phyloP scores from a whole-genome alignment of 2,888 invertebrate genomes.

The Aleiodes alternator region DNA sequence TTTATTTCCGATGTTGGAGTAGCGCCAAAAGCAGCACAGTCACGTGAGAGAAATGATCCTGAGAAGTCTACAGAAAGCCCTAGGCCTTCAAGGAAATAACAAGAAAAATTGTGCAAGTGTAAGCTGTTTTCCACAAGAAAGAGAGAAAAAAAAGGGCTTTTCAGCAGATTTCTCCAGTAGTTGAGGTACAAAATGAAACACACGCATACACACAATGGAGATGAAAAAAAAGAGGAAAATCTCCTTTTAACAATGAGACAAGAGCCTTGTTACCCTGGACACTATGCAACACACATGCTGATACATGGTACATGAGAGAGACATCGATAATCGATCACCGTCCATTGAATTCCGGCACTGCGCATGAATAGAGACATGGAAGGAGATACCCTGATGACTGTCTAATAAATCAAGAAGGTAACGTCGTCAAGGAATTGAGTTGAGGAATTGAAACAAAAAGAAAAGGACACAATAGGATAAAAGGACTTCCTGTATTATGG shows the following conservation, averaged over 20 bases:
- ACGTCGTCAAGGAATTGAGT: not conserved
- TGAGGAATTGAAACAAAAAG: not conserved
- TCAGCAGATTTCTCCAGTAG: not conserved
- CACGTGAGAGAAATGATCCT: constrained; percentile 31
- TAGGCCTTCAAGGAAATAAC: not conserved
- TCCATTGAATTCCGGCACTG: constrained; percentile 20
- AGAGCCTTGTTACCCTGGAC: constrained; percentile 16
- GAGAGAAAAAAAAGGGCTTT: not conserved
- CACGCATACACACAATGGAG: not conserved
- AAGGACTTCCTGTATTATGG: not conserved
- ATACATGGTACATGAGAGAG: not conserved
- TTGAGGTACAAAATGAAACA: not conserved
- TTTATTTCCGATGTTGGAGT: constrained; percentile 35
- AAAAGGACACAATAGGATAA: not conserved
- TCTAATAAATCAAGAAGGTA: constrained; percentile 7
- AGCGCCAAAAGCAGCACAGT: constrained; percentile 22
- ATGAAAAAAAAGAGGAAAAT: constrained; percentile 3
- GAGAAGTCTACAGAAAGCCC: constrained; percentile 19
- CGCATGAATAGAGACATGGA: constrained; percentile 31
- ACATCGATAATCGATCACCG: constrained; percentile 39
- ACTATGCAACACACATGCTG: constrained; percentile 4
- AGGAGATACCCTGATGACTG: constrained; percentile 17
- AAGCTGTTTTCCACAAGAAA: not conserved
- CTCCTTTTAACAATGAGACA: not conserved
- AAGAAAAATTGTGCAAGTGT: constrained; percentile 22